Conservation (phyloP, 2,888 invertebrate species). For the Epirrita christyi region DNA sequence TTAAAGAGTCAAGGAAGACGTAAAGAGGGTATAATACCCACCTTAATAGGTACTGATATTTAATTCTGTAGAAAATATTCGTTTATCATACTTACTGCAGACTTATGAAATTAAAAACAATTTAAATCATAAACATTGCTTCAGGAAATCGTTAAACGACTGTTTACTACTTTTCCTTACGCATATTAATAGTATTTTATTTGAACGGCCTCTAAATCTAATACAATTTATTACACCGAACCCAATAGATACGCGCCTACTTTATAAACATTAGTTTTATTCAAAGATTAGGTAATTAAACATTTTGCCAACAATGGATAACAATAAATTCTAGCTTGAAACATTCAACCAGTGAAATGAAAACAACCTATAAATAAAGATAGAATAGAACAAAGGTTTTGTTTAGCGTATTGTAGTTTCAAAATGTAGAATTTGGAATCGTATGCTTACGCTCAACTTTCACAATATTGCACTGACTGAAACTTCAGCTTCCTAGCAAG, state of each 20-base stretch:
- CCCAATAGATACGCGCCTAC: constrained; percentile 9
- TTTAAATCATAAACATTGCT: neutral
- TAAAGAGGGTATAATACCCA: constrained; percentile 20
- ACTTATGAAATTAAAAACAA: neutral
- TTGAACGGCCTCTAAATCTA: constrained; percentile 5
- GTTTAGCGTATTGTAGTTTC: constrained; percentile 8
- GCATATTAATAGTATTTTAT: neutral
- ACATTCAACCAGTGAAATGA: constrained; percentile 29
- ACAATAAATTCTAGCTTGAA: constrained; percentile 21
- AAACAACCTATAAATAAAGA: constrained; percentile 29
- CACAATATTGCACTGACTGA: constrained; percentile 59
- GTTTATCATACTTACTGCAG: neutral
- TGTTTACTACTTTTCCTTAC: neutral
- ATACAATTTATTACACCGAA: constrained; percentile 5
- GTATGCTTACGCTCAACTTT: constrained; percentile 56
- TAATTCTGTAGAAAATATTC: too few relatives aligned
- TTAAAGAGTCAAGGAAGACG: constrained; percentile 46
- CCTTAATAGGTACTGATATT: constrained; percentile 1
- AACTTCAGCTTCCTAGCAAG: constrained; percentile 45
- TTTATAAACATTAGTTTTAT: constrained; percentile 29
- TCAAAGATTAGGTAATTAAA: constrained; percentile 27
- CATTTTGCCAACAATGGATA: constrained; percentile 27
- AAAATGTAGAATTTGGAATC: constrained; percentile 56
- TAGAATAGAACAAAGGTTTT: constrained; percentile 16
- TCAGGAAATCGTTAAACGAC: neutral